These are phyloP conservation scores for Halichoeres trimaculatus DNA, from an alignment of 2,113 vertebrate species.

Conservation along the genomic window DNA sequence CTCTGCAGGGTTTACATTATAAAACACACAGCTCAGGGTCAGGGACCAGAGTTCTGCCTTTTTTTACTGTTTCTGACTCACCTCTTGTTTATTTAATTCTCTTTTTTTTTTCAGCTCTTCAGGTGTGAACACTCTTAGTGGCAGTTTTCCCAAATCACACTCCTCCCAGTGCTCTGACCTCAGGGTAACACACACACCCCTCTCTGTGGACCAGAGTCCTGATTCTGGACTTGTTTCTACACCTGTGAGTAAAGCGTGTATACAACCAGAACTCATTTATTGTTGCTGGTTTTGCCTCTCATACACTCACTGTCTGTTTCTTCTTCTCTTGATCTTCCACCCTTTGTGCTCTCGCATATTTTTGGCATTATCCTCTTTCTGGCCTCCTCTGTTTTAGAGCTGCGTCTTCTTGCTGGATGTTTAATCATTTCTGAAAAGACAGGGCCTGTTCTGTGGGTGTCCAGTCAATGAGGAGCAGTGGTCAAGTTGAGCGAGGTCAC, in stretches of 20 bases:
- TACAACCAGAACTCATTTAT: neutral
- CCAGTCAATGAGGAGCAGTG: slow-evolving; percentile 13
- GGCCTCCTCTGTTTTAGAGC: too few relatives aligned
- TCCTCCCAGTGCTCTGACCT: slow-evolving; percentile 81
- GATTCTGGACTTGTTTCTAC: slow-evolving; percentile 85
- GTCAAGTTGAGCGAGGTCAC: slow-evolving; percentile 27
- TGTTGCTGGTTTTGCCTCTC: neutral
- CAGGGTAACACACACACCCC: slow-evolving; percentile 59
- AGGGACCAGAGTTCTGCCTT: neutral
- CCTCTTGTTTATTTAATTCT: neutral
- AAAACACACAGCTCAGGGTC: slow-evolving; percentile 14
- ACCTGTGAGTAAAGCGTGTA: slow-evolving; percentile 82
- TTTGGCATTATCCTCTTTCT: too few relatives aligned
- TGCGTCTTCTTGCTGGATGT: neutral
- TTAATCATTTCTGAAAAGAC: neutral
- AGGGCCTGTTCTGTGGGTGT: slow-evolving; percentile 6
- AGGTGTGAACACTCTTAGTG: slow-evolving; percentile 85
- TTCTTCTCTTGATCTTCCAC: too few relatives aligned
- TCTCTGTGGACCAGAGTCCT: slow-evolving; percentile 77
- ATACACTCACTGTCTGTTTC: neutral
- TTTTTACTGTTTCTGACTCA: neutral
- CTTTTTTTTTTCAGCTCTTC: slow-evolving; percentile 82
- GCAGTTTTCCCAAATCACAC: slow-evolving; percentile 78
- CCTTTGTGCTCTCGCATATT: neutral
- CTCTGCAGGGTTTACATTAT: slow-evolving; percentile 72